Evolutionary conservation across 2,888 invertebrate species (phyloP), one percentile per base, ranked within the genome.

Genomic region (Ochropleura leucogaster): DNA sequence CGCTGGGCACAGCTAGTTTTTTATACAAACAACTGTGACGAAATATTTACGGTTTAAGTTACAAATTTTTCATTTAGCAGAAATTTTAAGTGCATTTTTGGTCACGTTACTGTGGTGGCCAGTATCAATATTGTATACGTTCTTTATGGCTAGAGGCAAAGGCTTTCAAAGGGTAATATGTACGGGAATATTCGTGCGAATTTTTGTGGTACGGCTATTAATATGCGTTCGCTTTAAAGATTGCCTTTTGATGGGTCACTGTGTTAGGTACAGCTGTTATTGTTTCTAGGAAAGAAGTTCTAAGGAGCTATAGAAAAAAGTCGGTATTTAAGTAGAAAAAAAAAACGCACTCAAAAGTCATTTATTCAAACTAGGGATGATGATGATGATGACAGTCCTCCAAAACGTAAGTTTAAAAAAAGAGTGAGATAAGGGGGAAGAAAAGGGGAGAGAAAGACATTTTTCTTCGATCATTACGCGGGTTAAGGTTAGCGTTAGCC

Each of bases 161-260:
- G 49, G 51, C 60, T 69, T 70, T 62, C 53, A 74, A 71, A 74
- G 51, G 70, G 63, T 74, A 47, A 59, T 72, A 74, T 78, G 55
- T 70, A 49, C 57, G 49, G n/a, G 70, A 68, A 70, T 63, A 55
- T 79, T 76, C 46, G 0, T 6, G 9, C 4, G 55, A 18, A 72
- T 72, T 72, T 84, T 74, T 70, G 66, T 20, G 65, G 74, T 40
- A 7, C 40, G 42, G 9, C 12, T 63, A 73, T 80, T 76, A 73
- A 74, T 80, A 69, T 55, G 47, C 46, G 47, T 40, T 18, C 53
- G 62, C 67, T 82, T 77, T 53, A 18, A 59, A 76, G 42, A 68
- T 73, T 68, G 16, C 40, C 44, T n/a, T 53, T 47, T 57, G 46
- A 51, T 68, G 49, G 67, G 70, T 74, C 53, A 53, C 47, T 72